Conservation (phyloP, 2,113 vertebrate species). For the Silurus glanis region DNA sequence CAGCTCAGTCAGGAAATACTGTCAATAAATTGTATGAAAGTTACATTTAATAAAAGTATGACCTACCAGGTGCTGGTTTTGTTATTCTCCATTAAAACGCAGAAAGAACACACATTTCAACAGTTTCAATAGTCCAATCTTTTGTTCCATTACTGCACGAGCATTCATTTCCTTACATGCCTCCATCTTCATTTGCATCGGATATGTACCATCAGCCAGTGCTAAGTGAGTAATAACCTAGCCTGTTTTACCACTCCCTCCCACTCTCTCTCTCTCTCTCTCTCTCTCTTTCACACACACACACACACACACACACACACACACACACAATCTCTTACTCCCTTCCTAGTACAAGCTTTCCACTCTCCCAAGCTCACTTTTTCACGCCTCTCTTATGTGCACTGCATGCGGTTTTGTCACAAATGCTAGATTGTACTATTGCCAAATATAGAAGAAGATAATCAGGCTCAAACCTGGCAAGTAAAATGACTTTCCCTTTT, state of each 20-base stretch:
- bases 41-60: neutral
- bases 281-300: neutral
- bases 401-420: neutral
- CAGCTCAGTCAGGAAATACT: neutral
- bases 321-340: neutral
- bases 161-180: neutral
- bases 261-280: neutral
- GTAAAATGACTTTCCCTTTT: neutral
- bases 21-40: neutral
- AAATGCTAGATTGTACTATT: neutral
- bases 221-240: conserved; percentile 6
- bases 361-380: neutral
- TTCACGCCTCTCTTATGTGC: neutral
- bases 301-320: neutral
- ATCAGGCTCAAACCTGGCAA: neutral
- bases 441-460: neutral
- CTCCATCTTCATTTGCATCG: neutral
- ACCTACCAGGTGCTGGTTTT: conserved; percentile 11
- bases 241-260: neutral
- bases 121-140: neutral
- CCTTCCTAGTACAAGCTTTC: neutral
- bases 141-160: neutral
- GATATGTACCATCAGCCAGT: conserved; percentile 6
- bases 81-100: neutral
- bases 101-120: neutral